Conservation (phyloP, 2,888 invertebrate species). For the Geotrupes spiniger region DNA sequence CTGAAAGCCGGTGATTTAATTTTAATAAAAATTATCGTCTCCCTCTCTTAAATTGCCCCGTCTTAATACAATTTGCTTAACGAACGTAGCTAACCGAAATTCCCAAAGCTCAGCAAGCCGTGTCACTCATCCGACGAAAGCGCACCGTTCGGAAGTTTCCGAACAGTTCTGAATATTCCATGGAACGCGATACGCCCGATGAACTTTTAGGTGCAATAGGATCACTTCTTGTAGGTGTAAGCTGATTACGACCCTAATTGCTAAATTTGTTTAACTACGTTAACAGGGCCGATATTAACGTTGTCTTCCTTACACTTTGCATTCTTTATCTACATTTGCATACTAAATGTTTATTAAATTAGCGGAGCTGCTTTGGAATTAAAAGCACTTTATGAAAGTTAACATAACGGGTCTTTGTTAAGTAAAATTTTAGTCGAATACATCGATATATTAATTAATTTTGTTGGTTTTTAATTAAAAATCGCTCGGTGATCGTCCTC, state of each 20-base stretch:
- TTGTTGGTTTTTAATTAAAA: too few species aligned
- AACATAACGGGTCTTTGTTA: too few species aligned
- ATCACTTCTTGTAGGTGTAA: slow-evolving; percentile 33
- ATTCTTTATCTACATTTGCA: slow-evolving; percentile 23
- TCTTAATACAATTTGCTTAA: slow-evolving; percentile 41
- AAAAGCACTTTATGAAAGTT: not conserved
- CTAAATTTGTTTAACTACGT: slow-evolving; percentile 34
- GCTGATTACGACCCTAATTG: slow-evolving; percentile 35
- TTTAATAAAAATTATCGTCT: slow-evolving; percentile 38
- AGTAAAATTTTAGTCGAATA: too few species aligned
- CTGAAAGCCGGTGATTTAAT: slow-evolving; percentile 37
- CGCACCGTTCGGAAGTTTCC: slow-evolving; percentile 33
- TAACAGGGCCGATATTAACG: slow-evolving; percentile 32
- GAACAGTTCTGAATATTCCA: slow-evolving; percentile 35
- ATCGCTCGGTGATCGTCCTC: too few species aligned
- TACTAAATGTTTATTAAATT: slow-evolving; percentile 20
- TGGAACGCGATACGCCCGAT: slow-evolving; percentile 35
- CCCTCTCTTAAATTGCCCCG: slow-evolving; percentile 37
- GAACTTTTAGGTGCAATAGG: slow-evolving; percentile 32
- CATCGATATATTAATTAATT: too few species aligned
- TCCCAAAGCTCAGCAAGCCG: slow-evolving; percentile 35
- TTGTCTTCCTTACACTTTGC: slow-evolving; percentile 21
- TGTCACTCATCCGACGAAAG: slow-evolving; percentile 36
- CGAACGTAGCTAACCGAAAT: slow-evolving; percentile 39
- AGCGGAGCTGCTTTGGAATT: slow-evolving; percentile 18